Conservation (phyloP, 2,797 vertebrate genomes). For the Aphelocoma californica region DNA sequence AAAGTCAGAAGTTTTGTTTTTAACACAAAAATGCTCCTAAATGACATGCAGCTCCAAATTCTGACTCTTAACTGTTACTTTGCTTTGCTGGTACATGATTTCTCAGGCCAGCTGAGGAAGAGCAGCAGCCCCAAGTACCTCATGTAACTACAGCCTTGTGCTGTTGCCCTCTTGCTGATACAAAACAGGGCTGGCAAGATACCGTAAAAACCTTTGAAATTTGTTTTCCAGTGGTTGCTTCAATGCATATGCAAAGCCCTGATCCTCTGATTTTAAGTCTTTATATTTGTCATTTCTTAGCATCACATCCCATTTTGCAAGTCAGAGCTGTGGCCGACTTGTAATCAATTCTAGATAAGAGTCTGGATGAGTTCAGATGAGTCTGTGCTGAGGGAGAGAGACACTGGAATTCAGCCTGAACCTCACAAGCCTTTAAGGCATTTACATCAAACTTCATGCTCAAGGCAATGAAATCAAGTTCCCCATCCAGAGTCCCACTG, state of each 20-base stretch:
- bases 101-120: background rate
- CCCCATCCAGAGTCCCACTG: background rate
- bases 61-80: background rate
- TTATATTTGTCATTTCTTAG: background rate
- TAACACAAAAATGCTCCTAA: background rate
- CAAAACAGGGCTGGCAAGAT: background rate
- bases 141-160: background rate
- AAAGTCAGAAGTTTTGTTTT: background rate
- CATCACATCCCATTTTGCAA: background rate
- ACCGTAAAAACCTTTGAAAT: background rate
- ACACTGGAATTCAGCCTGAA: background rate
- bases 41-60: background rate
- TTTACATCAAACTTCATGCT: background rate
- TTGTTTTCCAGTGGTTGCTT: background rate
- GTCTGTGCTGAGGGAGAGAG: background rate
- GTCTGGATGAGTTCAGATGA: background rate
- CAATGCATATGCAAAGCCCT: background rate
- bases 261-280: background rate
- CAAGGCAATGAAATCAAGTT: background rate
- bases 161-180: background rate
- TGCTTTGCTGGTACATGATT: background rate
- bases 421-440: background rate
- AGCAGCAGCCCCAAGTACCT: background rate
- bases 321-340: background rate
- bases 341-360: background rate